phyloP scores from a whole-genome alignment of 2,113 vertebrate species.

The Aspidoscelis tigris region DNA sequence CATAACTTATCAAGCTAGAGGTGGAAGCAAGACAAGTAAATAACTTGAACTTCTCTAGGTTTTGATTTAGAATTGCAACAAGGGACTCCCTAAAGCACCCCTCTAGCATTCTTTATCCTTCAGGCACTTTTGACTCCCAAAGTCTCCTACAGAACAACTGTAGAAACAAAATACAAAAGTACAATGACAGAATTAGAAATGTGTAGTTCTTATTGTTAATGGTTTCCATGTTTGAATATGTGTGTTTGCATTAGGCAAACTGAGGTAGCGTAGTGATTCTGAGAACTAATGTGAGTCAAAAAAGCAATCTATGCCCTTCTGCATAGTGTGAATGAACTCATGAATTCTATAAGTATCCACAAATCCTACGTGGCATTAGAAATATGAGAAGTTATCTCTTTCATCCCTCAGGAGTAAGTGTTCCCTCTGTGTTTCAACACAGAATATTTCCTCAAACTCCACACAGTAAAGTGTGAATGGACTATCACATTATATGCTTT shows the following conservation, averaged over 20 bases:
- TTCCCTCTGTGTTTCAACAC: background rate
- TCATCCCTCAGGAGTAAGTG: background rate
- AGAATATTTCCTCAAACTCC: background rate
- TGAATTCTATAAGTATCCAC: no score
- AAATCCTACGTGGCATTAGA: background rate
- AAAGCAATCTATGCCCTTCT: background rate
- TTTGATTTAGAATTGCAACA: slow-evolving; percentile 5
- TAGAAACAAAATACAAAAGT: background rate
- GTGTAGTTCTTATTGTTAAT: background rate
- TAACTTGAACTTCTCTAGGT: background rate
- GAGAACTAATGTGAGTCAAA: background rate
- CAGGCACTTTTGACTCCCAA: background rate
- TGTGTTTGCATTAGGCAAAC: background rate
- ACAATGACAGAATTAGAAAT: background rate
- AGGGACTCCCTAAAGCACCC: background rate
- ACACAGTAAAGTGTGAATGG: background rate
- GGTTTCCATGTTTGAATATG: background rate
- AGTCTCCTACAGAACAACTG: background rate
- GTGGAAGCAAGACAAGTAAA: background rate
- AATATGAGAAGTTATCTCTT: background rate
- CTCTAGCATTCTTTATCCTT: background rate
- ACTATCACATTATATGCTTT: background rate
- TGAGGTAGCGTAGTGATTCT: background rate
- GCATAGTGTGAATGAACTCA: background rate
- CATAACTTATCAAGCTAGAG: background rate